These are phyloP conservation scores for Mylabris phalerata DNA, from an alignment of 1,140 invertebrate genomes.

Conservation along the genomic window DNA sequence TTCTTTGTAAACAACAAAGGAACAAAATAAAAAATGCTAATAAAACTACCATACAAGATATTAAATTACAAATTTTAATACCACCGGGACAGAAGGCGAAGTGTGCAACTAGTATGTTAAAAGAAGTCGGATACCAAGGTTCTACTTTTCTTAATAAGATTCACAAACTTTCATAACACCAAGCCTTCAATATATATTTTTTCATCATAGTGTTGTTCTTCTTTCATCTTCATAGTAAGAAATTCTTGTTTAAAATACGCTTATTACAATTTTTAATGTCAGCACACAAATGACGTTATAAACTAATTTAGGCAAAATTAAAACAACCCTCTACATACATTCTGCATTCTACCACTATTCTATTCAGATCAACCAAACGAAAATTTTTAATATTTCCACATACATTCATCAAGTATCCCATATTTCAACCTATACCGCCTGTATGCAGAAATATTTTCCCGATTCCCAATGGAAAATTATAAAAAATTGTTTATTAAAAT, in stretches of 20 bases:
- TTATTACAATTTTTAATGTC: slow-evolving; percentile 12
- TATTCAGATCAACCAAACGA: slow-evolving; percentile 4
- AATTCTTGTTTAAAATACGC: slow-evolving; percentile 3
- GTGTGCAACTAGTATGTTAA: slow-evolving; percentile 17
- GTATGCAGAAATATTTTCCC: no score
- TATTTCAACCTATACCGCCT: no score
- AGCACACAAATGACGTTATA: background rate
- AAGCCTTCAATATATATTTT: slow-evolving; percentile 4
- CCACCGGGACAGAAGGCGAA: slow-evolving; percentile 14
- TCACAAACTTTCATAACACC: slow-evolving; percentile 21
- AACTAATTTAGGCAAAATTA: slow-evolving; percentile 7
- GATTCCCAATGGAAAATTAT: no score
- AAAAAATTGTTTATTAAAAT: no score
- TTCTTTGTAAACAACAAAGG: slow-evolving; percentile 10
- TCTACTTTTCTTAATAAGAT: slow-evolving; percentile 17
- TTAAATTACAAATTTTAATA: slow-evolving; percentile 22
- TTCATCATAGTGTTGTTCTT: background rate
- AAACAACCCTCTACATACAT: background rate
- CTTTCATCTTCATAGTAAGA: background rate
- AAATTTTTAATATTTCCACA: background rate
- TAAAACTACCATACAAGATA: slow-evolving; percentile 18
- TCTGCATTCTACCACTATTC: background rate
- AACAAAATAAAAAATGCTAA: slow-evolving; percentile 15
- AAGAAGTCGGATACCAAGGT: slow-evolving; percentile 11
- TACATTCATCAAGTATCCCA: no score